These are phyloP conservation scores for Sardina pilchardus DNA, from an alignment of 2,113 vertebrate species.

Conservation along the genomic window DNA sequence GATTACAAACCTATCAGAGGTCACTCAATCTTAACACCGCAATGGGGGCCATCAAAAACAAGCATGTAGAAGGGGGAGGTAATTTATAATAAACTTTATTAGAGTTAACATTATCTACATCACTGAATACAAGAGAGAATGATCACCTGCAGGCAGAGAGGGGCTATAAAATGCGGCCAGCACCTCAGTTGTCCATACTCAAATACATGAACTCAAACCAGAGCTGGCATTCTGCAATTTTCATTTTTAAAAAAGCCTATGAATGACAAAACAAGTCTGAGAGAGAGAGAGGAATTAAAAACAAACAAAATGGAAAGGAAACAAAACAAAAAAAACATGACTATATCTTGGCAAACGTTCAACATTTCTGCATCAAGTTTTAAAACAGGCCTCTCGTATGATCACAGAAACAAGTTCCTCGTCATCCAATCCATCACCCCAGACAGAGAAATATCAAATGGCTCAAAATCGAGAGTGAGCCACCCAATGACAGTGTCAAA, in stretches of 20 bases:
- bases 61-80: neutral
- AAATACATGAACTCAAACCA: slow-evolving; percentile 49
- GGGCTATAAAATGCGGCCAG: slow-evolving; percentile 36
- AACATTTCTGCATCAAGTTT: slow-evolving; percentile 49
- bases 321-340: slow-evolving; percentile 37
- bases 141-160: slow-evolving; percentile 76
- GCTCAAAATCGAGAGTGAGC: slow-evolving; percentile 37
- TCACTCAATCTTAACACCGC: neutral
- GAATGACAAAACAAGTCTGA: slow-evolving; percentile 27
- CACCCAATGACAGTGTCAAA: slow-evolving; percentile 44
- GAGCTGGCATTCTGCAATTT: slow-evolving; percentile 28
- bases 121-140: slow-evolving; percentile 81
- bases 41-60: neutral
- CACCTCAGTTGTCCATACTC: slow-evolving; percentile 48
- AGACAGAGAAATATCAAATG: slow-evolving; percentile 54
- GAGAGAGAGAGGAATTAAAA: slow-evolving; percentile 8
- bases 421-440: slow-evolving; percentile 34
- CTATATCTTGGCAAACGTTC: slow-evolving; percentile 51
- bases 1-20: neutral
- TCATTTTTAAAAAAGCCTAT: slow-evolving; percentile 41
- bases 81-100: slow-evolving; percentile 89
- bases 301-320: neutral
- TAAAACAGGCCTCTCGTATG: slow-evolving; percentile 33
- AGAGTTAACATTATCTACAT: slow-evolving; percentile 83
- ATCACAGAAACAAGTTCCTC: slow-evolving; percentile 63